Percentiles rank a stretch among this genome's conserved stretches.
These are phyloP conservation scores for Guaruba guarouba DNA, from an alignment of 2,113 vertebrate genomes.

Conservation along the genomic window DNA sequence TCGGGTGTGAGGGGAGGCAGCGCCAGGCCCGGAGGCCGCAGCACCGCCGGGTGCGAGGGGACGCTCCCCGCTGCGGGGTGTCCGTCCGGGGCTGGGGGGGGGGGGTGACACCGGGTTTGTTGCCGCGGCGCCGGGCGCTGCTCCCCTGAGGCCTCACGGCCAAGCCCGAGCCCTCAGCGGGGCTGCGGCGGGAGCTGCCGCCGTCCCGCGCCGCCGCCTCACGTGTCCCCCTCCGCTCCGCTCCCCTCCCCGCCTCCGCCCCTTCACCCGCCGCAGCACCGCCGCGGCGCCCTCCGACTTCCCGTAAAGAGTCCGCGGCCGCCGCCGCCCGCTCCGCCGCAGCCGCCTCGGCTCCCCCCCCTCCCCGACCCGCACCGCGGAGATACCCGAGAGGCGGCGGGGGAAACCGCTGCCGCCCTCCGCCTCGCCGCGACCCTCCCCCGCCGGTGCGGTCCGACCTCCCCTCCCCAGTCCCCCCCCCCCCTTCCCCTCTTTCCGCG, in stretches of 20 bases:
- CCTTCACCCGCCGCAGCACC: neutral
- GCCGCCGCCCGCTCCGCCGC: too few relatives aligned
- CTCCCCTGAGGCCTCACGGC: neutral
- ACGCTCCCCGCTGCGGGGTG: too few relatives aligned
- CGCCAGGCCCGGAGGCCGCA: neutral
- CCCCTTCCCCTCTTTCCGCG: too few relatives aligned
- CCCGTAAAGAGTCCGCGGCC: neutral
- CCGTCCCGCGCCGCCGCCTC: neutral
- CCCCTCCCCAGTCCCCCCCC: too few relatives aligned
- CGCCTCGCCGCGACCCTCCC: constrained; percentile 2
- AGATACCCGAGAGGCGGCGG: neutral
- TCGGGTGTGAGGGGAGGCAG: too few relatives aligned
- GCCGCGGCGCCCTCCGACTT: neutral
- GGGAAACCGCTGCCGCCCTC: neutral
- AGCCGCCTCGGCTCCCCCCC: neutral
- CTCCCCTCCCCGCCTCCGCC: neutral
- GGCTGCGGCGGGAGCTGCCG: neutral
- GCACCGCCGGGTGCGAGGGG: neutral
- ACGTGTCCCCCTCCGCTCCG: neutral
- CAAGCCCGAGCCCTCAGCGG: neutral
- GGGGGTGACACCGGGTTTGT: too few relatives aligned
- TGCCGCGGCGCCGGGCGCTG: too few relatives aligned
- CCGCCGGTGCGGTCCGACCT: too few relatives aligned
- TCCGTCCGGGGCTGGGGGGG: too few relatives aligned
- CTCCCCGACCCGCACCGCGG: neutral